phyloP scores from a whole-genome alignment of 2,888 invertebrate genomes.

The Sinohyriopsis cumingii region DNA sequence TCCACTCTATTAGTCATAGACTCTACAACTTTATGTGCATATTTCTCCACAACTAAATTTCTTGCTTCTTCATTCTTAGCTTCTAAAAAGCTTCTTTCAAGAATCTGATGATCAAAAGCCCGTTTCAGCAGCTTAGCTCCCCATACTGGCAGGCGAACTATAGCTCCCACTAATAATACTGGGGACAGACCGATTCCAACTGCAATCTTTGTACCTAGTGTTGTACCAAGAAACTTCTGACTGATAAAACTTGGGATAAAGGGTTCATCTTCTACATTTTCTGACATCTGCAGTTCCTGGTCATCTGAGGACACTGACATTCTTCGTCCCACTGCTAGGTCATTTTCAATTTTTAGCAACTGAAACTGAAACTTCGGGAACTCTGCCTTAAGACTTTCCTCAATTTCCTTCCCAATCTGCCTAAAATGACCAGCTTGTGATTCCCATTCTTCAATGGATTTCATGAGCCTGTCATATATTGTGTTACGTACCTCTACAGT shows the following conservation, averaged over 20 bases:
- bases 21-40: constrained; percentile 34
- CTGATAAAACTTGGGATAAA: constrained; percentile 34
- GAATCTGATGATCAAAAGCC: constrained; percentile 25
- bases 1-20: constrained; percentile 31
- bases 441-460: constrained; percentile 45
- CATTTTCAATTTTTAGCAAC: constrained; percentile 41
- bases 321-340: constrained; percentile 19
- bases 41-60: constrained; percentile 27
- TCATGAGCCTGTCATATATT: constrained; percentile 33
- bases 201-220: constrained; percentile 35
- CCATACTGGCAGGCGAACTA: constrained; percentile 45
- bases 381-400: constrained; percentile 33
- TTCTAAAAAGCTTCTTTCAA: constrained; percentile 32
- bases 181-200: constrained; percentile 52
- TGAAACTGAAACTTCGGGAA: constrained; percentile 50
- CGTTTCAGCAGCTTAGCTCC: constrained; percentile 40
- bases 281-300: not conserved
- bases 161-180: constrained; percentile 43
- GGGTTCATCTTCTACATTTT: constrained; percentile 26
- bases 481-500: constrained; percentile 29
- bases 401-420: constrained; percentile 33
- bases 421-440: constrained; percentile 34
- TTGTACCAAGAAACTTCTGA: constrained; percentile 28
- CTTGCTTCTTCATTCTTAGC: constrained; percentile 25
- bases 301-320: constrained; percentile 7